Conservation (phyloP, 1,140 invertebrate species). For the Oreohelix idahoensis region DNA sequence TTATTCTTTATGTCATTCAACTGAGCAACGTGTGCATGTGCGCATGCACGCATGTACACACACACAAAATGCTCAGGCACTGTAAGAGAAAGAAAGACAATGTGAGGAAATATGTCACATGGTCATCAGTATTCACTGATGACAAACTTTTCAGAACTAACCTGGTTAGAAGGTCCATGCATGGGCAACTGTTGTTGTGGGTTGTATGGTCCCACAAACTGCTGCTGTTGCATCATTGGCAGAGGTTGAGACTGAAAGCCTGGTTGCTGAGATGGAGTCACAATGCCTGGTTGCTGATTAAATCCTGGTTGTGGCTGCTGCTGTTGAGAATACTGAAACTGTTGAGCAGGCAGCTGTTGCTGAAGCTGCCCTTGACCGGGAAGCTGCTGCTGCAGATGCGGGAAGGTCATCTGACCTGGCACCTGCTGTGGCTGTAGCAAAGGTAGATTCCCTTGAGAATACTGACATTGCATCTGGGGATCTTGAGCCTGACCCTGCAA, state of each 20-base stretch:
- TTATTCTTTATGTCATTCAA: no score
- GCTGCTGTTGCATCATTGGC: conserved; percentile 17
- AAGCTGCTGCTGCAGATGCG: conserved; percentile 44
- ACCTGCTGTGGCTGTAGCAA: conserved; percentile 33
- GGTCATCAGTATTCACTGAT: no score
- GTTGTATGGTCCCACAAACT: conserved; percentile 21
- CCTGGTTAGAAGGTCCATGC: background rate
- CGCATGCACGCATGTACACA: no score
- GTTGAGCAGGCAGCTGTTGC: conserved; percentile 27
- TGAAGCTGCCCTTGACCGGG: background rate
- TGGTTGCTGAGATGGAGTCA: conserved; percentile 18
- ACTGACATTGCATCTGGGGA: background rate
- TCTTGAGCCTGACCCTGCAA: background rate
- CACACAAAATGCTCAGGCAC: no score
- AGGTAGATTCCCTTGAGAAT: conserved; percentile 27
- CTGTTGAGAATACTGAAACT: conserved; percentile 7
- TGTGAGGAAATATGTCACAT: no score
- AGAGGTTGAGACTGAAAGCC: conserved; percentile 19
- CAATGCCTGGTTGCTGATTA: background rate
- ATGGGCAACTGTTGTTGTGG: conserved; percentile 32
- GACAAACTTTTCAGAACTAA: background rate
- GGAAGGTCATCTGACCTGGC: conserved; percentile 19
- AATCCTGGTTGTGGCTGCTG: background rate
- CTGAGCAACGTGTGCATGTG: no score
- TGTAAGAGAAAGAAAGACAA: no score